Evolutionary conservation across 1,140 invertebrate species (phyloP), one percentile per base, ranked within the genome.

Genomic region (Heliothis subflexa): DNA sequence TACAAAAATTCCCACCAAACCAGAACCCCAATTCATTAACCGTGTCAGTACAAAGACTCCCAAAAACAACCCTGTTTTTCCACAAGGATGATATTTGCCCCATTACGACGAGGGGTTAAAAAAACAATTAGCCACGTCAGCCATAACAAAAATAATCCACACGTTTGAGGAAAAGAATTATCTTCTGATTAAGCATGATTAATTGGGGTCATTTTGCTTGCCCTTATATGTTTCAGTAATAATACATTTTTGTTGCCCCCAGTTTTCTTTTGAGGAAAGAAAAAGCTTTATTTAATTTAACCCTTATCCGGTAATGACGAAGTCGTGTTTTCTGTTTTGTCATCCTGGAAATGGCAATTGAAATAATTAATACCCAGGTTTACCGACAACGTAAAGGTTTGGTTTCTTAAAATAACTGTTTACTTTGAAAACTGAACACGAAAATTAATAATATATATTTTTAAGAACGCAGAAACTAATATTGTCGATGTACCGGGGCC

Each of bases 131-230:
- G 59, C 54, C 4, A 18, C 14, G 25, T 59, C 45, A 14, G 12
- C 33, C 25, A 59, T 52, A 74, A 70, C 33, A 61, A 28, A 59
- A 70, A 64, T 78, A 61, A 70, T 73, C 47, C 25, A 13, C 13
- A 45, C 57, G 64, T 68, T 68, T 61, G 73, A 81, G 75, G 76
- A 74, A 80, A 79, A 50, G 21, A 16, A 75, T 81, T 76, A 81
- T 85, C 77, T 74, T 66, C 33, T 78, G 79, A 82, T 85, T 83
- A 71, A 72, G 50, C 55, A 81, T 81, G 79, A 83, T 76, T 85
- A 82, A 85, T 85, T 74, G 84, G 21, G 59, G 66, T 72, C 82
- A 82, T 85, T 81, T 79, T 71, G 18, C 5, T 47, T 4, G 14
- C 14, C 47, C 59, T 55, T 14, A 49, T 75, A 45, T 64, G 59